Conservation (phyloP, 2,797 vertebrate species). For the Acridotheres tristis region DNA sequence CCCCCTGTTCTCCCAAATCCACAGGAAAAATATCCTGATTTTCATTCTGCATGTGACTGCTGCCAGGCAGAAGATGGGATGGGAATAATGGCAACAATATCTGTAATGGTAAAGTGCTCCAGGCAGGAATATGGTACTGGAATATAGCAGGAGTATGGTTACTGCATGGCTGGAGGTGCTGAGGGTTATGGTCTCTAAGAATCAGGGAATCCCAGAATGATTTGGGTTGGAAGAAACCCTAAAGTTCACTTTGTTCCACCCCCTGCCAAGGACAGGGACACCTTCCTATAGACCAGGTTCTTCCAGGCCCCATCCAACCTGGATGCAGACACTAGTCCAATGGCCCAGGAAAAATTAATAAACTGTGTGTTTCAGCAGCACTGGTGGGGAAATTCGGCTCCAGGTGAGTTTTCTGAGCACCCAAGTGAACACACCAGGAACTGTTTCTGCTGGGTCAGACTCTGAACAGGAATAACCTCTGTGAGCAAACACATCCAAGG, state of each 20-base stretch:
- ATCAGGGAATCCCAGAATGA: not conserved
- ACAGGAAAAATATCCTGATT: not conserved
- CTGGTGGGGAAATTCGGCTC: fast-evolving
- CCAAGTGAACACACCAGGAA: fast-evolving
- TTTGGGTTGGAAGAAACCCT: not conserved
- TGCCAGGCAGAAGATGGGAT: not conserved
- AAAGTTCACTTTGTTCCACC: not conserved
- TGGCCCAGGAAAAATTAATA: not conserved
- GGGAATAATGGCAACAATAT: not conserved
- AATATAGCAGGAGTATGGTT: not conserved
- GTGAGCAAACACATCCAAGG: not conserved
- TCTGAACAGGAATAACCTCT: fast-evolving
- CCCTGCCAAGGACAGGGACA: not conserved
- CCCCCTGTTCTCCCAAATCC: not conserved
- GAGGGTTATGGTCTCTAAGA: not conserved
- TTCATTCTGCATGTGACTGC: not conserved
- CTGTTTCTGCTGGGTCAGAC: not conserved
- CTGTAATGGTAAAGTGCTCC: not conserved
- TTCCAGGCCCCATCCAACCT: not conserved
- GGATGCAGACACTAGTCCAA: fast-evolving
- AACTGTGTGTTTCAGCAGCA: not conserved
- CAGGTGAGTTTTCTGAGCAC: not conserved
- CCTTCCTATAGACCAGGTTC: not conserved
- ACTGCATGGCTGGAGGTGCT: not conserved
- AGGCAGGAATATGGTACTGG: not conserved